Base-by-base conservation (phyloP, 2,797 vertebrate genomes). In the Vespertilio murinus region DNA sequence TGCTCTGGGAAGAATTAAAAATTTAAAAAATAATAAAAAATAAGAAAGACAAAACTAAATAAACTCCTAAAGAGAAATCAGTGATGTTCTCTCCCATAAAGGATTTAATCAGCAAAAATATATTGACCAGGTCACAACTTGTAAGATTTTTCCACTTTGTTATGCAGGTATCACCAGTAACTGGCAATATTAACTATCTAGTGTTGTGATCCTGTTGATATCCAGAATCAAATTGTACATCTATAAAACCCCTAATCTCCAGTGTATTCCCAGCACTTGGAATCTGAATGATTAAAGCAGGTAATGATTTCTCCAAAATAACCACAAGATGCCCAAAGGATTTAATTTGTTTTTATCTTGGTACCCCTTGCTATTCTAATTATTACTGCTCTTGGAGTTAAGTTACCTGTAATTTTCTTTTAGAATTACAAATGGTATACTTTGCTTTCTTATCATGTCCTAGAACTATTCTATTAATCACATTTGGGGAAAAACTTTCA, bases 391-490 rank as follows among this genome's bases (percentile, higher is more conserved):
- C 96, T 97, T 93, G 54, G 88, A 98, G 93, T 96, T 97, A 98
- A 97, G 96, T 96, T 97, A 97, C 97, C 96, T 97, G 88, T 94
- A 97, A 97, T 98, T 98, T 98, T 97, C 97, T 96, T 96, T 97
- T 79, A 97, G 94, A 96, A 95, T 92, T 95, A 97, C 95, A 97
- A 97, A 82, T 33, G 0, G 56, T 96, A 95, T 85, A 96, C 95
- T 97, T 97, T 97, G 87, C 97, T 98, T 98, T 96, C 94, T 97
- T 97, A 97, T 96, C 97, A 96, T 97, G 97, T 97, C 95, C 86
- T 82, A 91, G 94, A 97, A 97, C 96, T 96, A 95, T 97, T 88
- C 96, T 96, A 97, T 97, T 97, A 98, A 96, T 97, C 93, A 97
- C 83, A 94, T 96, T 96, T 96, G 94, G 94, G 93, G 65, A 61